phyloP scores from a whole-genome alignment of 2,113 vertebrate species.

The Mus pahari region DNA sequence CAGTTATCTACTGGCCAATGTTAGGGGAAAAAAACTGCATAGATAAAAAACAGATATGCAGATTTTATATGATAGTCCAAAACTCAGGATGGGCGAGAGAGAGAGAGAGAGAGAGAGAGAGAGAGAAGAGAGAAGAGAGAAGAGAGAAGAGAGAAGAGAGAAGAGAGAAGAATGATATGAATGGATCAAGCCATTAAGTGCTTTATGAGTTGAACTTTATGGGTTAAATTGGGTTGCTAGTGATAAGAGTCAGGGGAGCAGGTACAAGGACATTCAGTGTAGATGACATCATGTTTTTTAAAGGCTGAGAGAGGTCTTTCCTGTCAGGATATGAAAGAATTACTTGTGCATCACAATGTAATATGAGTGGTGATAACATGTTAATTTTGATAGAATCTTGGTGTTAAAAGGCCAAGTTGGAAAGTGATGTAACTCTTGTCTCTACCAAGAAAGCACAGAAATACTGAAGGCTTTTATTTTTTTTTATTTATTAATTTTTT shows the following conservation, averaged over 20 bases:
- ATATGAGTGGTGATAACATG: neutral
- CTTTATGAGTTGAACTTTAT: neutral
- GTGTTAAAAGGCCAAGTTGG: neutral
- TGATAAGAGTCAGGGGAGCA: neutral
- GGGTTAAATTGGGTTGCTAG: neutral
- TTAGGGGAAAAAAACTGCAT: neutral
- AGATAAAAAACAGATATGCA: neutral
- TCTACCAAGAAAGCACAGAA: neutral
- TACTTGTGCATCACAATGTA: neutral
- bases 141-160: neutral
- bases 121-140: neutral
- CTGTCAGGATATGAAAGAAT: neutral
- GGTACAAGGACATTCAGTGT: neutral
- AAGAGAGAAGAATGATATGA: neutral
- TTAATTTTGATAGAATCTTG: neutral
- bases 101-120: neutral
- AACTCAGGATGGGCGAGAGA: neutral
- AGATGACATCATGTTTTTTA: neutral
- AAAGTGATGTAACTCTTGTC: neutral
- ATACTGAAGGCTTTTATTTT: neutral
- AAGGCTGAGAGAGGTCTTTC: neutral
- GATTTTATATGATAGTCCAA: neutral
- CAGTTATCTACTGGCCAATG: no score
- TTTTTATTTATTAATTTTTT: no score
- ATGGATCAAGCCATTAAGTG: neutral